Evolutionary conservation across 2,797 vertebrate species (phyloP), one percentile per base, ranked within the genome.

Genomic region (Macropodus opercularis): DNA sequence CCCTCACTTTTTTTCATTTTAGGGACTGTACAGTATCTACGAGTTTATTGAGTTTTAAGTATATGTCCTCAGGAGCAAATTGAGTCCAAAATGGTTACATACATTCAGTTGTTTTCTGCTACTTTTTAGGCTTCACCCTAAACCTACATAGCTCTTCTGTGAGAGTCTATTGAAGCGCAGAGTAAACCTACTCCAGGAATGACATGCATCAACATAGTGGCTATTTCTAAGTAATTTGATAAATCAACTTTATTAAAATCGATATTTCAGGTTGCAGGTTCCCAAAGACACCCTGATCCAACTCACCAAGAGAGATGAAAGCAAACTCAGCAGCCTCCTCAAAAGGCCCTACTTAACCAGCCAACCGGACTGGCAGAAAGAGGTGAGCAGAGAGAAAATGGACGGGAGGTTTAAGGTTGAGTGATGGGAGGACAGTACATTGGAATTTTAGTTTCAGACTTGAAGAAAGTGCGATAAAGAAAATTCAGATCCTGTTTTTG

Each of bases 321-420:
- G 74, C 47, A 99, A 99, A 81, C 91, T 99, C 36, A 68, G 55
- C 71, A 95, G 94, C 53, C 86, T 99, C 62, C 92, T 93, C 21
- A 91, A 83, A 76, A 94, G 98, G 77, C 94, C 94, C 2, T 98
- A 97, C 34, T 19, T 97, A 39, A 68, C 81, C 63, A 83, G 64
- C 67, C 94, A 97, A 29, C 94, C 95, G 5, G 70, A 83, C 19
- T 98, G 95, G 96, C 91, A 93, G 79, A 95, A 68, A 86, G 98
- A 99, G 90, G 97, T 97, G 79, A 54, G 88, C 27, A 8, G 14
- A 24, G 32, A 47, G 15, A 36, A 52, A 24, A 8, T 2, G 2
- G n/a, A 13, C 27, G 7, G 42, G 15, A 3, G 41, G n/a, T 67
- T 7, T n/a, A 24, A 23, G 10, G 13, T 7, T 8, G 17, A 61